These are phyloP conservation scores for Rhodophaea formosa DNA, from an alignment of 2,888 invertebrate species.

Conservation along the genomic window DNA sequence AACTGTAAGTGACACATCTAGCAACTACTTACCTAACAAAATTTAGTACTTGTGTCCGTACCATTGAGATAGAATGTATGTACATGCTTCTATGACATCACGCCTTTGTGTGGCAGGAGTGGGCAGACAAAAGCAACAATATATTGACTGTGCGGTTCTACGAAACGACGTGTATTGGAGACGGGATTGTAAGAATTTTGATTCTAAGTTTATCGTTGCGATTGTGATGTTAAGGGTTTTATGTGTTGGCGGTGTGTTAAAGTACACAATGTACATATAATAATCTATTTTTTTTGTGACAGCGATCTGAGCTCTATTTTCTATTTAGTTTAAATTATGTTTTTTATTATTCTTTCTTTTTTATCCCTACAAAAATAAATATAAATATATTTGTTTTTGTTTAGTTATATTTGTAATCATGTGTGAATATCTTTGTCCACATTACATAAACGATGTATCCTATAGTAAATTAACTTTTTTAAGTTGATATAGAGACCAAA, in stretches of 20 bases:
- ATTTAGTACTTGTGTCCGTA: conserved; percentile 31
- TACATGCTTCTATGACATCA: conserved; percentile 67
- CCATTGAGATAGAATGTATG: conserved; percentile 9
- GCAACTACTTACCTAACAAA: conserved; percentile 21
- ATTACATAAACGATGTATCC: too few relatives aligned
- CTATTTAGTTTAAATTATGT: too few relatives aligned
- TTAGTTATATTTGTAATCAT: too few relatives aligned
- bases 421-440: too few relatives aligned
- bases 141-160: conserved; percentile 36
- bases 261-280: neutral
- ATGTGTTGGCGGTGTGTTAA: neutral
- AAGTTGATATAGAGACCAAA: too few relatives aligned
- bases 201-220: conserved; percentile 5
- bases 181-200: conserved; percentile 13
- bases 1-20: conserved; percentile 18
- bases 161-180: neutral
- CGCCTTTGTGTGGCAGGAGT: conserved; percentile 66
- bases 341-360: too few relatives aligned
- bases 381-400: too few relatives aligned
- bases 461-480: too few relatives aligned
- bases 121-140: conserved; percentile 66
- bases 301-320: too few relatives aligned
- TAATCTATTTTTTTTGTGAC: too few relatives aligned
- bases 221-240: conserved; percentile 1
- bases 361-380: too few relatives aligned